These are phyloP conservation scores for Oscheius sp. DNA, from an alignment of 2,888 invertebrate species.

Conservation along the genomic window DNA sequence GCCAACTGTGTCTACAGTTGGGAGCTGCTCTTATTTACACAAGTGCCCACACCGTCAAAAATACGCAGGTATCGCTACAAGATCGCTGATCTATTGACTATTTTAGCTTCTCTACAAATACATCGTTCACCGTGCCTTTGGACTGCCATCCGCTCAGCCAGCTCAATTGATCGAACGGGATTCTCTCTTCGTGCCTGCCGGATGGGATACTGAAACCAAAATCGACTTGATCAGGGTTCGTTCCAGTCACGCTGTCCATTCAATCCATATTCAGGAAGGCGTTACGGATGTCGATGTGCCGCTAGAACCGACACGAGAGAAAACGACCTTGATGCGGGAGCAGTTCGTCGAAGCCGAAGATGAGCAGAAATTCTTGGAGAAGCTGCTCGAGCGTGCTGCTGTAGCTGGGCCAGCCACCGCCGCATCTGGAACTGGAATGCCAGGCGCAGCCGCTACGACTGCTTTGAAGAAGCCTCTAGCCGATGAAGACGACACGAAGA, in stretches of 20 bases:
- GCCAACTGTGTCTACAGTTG: conserved; percentile 65
- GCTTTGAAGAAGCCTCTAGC: conserved; percentile 39
- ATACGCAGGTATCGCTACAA: conserved; percentile 50
- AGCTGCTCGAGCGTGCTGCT: conserved; percentile 43
- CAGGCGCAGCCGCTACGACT: conserved; percentile 33
- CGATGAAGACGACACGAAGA: conserved; percentile 58
- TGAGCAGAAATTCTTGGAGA: conserved; percentile 59
- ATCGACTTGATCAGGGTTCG: conserved; percentile 64
- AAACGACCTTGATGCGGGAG: conserved; percentile 47
- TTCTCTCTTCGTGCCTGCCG: conserved; percentile 69
- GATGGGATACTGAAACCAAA: conserved; percentile 71
- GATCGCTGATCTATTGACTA: not conserved
- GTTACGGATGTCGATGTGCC: conserved; percentile 52
- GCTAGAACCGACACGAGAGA: conserved; percentile 60
- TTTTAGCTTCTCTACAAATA: conserved; percentile 68
- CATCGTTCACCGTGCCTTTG: conserved; percentile 68
- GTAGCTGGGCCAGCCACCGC: conserved; percentile 4
- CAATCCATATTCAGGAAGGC: conserved; percentile 41
- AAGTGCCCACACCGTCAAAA: conserved; percentile 52
- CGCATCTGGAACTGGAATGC: conserved; percentile 21
- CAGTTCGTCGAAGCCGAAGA: conserved; percentile 63
- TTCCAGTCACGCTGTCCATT: no score
- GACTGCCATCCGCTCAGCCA: conserved; percentile 64
- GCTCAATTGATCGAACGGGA: conserved; percentile 71
- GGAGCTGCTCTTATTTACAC: conserved; percentile 69